These are phyloP conservation scores for Etheostoma cragini DNA, from an alignment of 2,113 vertebrate species.

Conservation along the genomic window DNA sequence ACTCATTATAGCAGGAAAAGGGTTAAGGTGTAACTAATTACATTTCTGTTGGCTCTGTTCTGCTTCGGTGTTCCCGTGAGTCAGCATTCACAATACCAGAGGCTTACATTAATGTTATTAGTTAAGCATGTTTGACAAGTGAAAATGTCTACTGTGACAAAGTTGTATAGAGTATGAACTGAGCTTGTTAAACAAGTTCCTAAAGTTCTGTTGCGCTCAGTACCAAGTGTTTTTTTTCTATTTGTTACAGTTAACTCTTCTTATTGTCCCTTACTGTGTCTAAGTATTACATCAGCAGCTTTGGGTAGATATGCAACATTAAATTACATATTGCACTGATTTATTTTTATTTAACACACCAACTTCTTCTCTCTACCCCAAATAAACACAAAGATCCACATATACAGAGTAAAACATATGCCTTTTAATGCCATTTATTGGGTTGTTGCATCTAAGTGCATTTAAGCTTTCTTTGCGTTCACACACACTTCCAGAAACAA, in stretches of 20 bases:
- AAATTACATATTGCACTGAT: neutral
- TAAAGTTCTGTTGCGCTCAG: neutral
- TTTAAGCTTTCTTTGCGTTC: neutral
- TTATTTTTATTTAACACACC: neutral
- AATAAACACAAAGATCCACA: neutral
- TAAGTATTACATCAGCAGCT: neutral
- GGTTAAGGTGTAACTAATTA: neutral
- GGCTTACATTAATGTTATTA: neutral
- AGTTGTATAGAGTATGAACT: neutral
- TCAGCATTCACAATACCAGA: neutral
- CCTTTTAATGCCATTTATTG: constrained; percentile 9
- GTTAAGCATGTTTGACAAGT: neutral
- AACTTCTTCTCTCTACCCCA: neutral
- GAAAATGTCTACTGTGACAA: neutral
- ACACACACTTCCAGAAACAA: constrained; percentile 6
- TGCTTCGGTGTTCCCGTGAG: neutral
- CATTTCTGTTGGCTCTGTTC: constrained; percentile 3
- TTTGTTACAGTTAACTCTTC: neutral
- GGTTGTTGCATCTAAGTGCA: constrained; percentile 13
- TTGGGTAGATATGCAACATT: neutral
- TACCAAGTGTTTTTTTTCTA: neutral
- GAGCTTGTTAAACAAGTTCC: neutral
- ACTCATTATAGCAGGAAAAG: constrained; percentile 5
- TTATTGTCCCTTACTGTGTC: neutral
- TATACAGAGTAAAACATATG: neutral